Conservation (phyloP, 2,797 vertebrate genomes). For the Saxicola maurus region DNA sequence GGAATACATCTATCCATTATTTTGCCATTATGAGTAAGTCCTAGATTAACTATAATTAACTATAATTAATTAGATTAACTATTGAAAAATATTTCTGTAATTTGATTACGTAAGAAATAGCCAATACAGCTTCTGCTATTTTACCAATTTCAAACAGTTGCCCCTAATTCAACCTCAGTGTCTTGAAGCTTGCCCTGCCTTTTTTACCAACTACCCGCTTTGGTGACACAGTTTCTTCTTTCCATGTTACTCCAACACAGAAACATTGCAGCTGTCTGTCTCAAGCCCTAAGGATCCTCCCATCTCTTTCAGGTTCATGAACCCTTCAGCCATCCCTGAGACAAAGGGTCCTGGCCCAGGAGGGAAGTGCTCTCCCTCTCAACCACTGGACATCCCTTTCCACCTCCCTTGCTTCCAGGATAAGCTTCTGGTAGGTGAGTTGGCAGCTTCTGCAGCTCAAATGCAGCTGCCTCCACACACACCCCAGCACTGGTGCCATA, state of each 20-base stretch:
- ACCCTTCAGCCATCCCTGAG: not conserved
- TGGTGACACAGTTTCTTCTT: not conserved
- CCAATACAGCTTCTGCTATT: not conserved
- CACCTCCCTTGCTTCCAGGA: not conserved
- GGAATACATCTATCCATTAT: not conserved
- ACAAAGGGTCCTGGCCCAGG: not conserved
- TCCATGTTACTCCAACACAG: fast-evolving
- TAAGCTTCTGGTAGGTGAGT: fast-evolving
- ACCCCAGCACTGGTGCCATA: fast-evolving
- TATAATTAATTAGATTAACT: not conserved
- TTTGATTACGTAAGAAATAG: not conserved
- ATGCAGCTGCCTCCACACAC: fast-evolving
- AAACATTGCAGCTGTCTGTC: fast-evolving
- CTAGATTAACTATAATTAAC: not conserved
- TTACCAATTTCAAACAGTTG: not conserved
- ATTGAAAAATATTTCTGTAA: not conserved
- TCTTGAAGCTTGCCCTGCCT: not conserved
- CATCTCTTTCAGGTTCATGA: not conserved
- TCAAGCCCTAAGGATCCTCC: not conserved
- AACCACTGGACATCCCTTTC: fast-evolving
- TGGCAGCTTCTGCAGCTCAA: not conserved
- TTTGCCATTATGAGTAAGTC: not conserved
- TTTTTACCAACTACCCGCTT: not conserved
- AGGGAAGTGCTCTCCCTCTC: not conserved
- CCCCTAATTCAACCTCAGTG: not conserved